A percentile compares a stretch with the other conserved stretches of the same genome.
These are phyloP conservation scores for Plutomurus gul DNA, from an alignment of 1,140 invertebrate species.

Conservation along the genomic window DNA sequence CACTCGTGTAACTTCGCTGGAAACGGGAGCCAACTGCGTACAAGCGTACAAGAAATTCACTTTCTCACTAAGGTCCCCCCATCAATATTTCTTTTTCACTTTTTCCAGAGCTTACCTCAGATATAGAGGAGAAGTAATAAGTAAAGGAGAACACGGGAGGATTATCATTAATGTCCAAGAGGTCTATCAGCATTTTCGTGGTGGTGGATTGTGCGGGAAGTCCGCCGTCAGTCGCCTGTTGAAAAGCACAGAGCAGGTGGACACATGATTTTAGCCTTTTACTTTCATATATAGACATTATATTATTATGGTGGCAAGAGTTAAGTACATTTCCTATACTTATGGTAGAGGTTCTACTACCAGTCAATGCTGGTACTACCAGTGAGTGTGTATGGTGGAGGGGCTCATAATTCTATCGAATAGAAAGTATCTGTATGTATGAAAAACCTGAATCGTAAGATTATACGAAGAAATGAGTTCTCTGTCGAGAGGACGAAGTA, in stretches of 20 bases:
- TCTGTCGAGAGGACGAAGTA: slow-evolving; percentile 80
- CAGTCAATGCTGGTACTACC: no score
- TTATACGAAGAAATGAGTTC: slow-evolving; percentile 84
- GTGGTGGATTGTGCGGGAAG: slow-evolving; percentile 68
- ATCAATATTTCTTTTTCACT: slow-evolving; percentile 6
- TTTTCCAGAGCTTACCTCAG: slow-evolving; percentile 62
- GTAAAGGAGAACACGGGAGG: slow-evolving; percentile 85
- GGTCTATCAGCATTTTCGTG: slow-evolving; percentile 64
- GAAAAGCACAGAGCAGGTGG: background rate
- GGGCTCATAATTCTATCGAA: background rate
- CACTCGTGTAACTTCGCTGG: slow-evolving; percentile 77
- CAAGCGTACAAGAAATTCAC: slow-evolving; percentile 16
- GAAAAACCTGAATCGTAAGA: slow-evolving; percentile 68
- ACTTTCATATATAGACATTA: no score
- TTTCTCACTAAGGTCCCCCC: background rate
- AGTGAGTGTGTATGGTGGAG: no score
- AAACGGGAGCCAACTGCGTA: slow-evolving; percentile 65
- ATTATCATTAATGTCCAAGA: slow-evolving; percentile 89
- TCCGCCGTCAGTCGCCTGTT: slow-evolving; percentile 73
- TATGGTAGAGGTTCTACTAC: no score
- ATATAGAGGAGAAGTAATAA: slow-evolving; percentile 73
- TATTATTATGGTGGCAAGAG: no score
- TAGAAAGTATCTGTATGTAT: background rate
- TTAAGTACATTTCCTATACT: no score
- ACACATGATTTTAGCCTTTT: background rate